Conservation (phyloP, 2,888 invertebrate species). For the Idaea dimidiata region DNA sequence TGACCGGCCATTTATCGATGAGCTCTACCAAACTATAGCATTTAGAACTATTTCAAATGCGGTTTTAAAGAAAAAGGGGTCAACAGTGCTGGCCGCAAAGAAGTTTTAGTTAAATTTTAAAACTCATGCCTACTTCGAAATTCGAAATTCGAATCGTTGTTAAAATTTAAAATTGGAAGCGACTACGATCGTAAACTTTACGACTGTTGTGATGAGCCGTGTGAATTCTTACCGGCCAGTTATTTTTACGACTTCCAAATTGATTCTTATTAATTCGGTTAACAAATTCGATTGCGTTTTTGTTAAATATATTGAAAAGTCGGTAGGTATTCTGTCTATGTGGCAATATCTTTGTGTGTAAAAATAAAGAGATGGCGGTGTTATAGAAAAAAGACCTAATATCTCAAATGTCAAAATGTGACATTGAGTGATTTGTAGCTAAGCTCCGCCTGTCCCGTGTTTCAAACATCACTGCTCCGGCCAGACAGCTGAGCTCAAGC, state of each 20-base stretch:
- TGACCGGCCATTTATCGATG: slow-evolving; percentile 47
- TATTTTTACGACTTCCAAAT: slow-evolving; percentile 18
- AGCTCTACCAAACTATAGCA: slow-evolving; percentile 34
- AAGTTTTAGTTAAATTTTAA: slow-evolving; percentile 44
- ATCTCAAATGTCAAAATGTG: slow-evolving; percentile 82
- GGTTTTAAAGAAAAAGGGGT: slow-evolving; percentile 27
- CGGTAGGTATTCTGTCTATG: slow-evolving; percentile 2
- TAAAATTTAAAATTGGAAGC: slow-evolving; percentile 57
- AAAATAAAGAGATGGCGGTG: slow-evolving; percentile 71
- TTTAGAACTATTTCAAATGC: slow-evolving; percentile 19
- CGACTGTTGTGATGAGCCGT: slow-evolving; percentile 57
- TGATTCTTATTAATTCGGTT: not conserved
- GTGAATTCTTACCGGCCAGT: slow-evolving; percentile 58
- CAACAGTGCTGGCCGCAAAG: slow-evolving; percentile 33
- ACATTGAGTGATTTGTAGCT: slow-evolving; percentile 82
- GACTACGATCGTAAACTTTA: slow-evolving; percentile 67
- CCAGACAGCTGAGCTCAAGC: slow-evolving; percentile 80
- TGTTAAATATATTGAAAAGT: not conserved
- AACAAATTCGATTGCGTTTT: not conserved
- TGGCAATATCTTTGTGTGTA: slow-evolving; percentile 38
- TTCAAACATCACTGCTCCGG: slow-evolving; percentile 80
- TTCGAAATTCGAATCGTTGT: slow-evolving; percentile 50
- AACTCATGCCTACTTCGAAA: slow-evolving; percentile 39
- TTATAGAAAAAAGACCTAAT: slow-evolving; percentile 81
- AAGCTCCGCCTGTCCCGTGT: slow-evolving; percentile 82